Percentiles rank a stretch among this genome's conserved stretches.
phyloP scores from a whole-genome alignment of 2,797 vertebrate species.

The Eutrigla gurnardus region DNA sequence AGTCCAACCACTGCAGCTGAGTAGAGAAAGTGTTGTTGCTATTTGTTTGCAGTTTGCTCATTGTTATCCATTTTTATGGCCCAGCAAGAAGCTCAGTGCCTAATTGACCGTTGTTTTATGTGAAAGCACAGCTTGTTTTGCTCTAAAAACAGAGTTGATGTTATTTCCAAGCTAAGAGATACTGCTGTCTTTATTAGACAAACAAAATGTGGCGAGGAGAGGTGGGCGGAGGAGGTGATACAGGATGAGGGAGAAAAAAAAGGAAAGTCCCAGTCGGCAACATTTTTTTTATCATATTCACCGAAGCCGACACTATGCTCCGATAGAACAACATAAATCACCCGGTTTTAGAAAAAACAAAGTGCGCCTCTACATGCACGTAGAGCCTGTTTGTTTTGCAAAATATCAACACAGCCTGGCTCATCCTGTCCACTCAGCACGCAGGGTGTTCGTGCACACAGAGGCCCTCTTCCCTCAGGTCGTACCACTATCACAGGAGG shows the following conservation, averaged over 20 bases:
- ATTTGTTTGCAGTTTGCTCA: conserved; percentile 26
- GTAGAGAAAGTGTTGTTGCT: conserved; percentile 15
- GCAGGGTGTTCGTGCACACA: no score
- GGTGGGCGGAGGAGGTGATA: conserved; percentile 5
- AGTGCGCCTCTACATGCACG: no score
- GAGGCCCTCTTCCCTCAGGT: no score
- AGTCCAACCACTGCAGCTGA: conserved; percentile 7
- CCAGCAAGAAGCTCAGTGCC: conserved; percentile 39
- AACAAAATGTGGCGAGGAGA: conserved; percentile 34
- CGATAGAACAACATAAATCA: no score
- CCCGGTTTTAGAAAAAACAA: no score
- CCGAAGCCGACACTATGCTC: no score
- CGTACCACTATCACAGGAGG: no score
- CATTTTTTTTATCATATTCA: no score
- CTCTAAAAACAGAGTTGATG: conserved; percentile 39
- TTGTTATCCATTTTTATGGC: conserved; percentile 56
- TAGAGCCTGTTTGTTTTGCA: no score
- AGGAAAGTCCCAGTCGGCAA: background rate
- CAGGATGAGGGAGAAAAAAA: background rate
- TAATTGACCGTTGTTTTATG: conserved; percentile 65
- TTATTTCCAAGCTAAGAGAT: conserved; percentile 48
- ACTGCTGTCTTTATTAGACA: conserved; percentile 56
- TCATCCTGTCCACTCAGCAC: no score
- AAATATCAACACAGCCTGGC: no score
- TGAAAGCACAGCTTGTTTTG: conserved; percentile 57